Conservation (phyloP, 2,797 vertebrate species). For the Nothura maculosa region DNA sequence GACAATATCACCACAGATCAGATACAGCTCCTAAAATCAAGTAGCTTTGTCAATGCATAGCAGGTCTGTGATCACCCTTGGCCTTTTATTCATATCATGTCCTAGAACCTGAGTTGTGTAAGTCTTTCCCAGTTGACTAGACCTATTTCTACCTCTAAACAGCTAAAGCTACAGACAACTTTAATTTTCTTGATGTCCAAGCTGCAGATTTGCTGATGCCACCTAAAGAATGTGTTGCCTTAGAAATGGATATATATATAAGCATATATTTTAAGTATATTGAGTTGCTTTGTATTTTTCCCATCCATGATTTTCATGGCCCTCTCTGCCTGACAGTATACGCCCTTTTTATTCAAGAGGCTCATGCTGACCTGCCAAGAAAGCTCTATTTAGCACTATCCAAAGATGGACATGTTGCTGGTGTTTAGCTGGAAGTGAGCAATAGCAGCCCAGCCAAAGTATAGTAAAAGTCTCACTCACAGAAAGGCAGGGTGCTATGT, state of each 20-base stretch:
- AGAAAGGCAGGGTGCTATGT: neutral
- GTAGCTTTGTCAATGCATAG: neutral
- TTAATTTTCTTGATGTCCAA: neutral
- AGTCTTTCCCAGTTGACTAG: neutral
- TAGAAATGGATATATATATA: no score
- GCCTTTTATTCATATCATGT: neutral
- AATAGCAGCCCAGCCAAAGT: neutral
- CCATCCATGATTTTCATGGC: neutral
- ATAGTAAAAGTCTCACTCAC: neutral
- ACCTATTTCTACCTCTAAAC: neutral
- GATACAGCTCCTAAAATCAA: neutral
- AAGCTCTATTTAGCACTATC: neutral
- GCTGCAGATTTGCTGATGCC: neutral
- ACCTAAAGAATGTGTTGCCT: neutral
- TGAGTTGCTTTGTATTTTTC: neutral
- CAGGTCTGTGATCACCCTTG: neutral
- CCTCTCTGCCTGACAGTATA: neutral
- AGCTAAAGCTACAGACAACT: neutral
- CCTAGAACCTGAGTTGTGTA: neutral
- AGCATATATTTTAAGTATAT: neutral
- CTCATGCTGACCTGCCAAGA: neutral
- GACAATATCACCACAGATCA: neutral
- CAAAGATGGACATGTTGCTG: neutral
- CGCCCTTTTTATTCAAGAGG: neutral
- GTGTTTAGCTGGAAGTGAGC: neutral